Evolutionary conservation across 2,888 invertebrate species (phyloP), one percentile per base, ranked within the genome.

Genomic region (Chromoteleia sp.): DNA sequence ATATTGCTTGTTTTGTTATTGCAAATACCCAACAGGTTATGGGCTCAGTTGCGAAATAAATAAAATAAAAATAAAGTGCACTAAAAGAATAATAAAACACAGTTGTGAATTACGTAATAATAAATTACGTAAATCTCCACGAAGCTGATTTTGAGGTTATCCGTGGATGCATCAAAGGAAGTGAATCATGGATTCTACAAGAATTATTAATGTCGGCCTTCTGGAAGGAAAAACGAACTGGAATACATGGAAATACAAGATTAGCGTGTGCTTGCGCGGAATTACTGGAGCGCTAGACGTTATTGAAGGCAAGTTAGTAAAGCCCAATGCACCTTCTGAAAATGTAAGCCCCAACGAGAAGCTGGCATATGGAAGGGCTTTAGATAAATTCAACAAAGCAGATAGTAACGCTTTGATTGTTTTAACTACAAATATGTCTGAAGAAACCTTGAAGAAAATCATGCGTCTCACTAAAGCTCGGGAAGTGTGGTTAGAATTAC

Each of bases 211-310:
- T 17, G 10, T 67, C 14, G 70, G 70, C 1, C 58, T 70, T 8
- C 25, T 70, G 45, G 71, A 71, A 50, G 70, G 70, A 70, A 50
- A 59, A 43, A 1, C 29, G 5, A 71, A 71, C 19, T 71, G 71
- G 71, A 59, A n/a, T 15, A 59, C 71, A 17, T 71, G 59, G 71
- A 59, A 30, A 17, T 59, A 71, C 7, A 71, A 71, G 14, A 50
- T 50, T 2, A 36, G 7, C 15, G 36, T 70, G 15, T 48, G 33
- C 48, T 7, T 68, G n/a, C 45, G 70, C 45, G 43, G 58, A 6
- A 36, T 70, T 15, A 33, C 45, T 10, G 43, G 30, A 12, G 33
- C 29, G 4, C 19, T 68, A 0, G 41, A 67, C 10, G 30, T 67
- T 8, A 29, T 50, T 15, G 50, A 65, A 36, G 67, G 61, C 39